A percentile compares a stretch with the other conserved stretches of the same genome.
These are phyloP conservation scores for Sisyra nigra DNA, from an alignment of 2,888 invertebrate species.

Conservation along the genomic window DNA sequence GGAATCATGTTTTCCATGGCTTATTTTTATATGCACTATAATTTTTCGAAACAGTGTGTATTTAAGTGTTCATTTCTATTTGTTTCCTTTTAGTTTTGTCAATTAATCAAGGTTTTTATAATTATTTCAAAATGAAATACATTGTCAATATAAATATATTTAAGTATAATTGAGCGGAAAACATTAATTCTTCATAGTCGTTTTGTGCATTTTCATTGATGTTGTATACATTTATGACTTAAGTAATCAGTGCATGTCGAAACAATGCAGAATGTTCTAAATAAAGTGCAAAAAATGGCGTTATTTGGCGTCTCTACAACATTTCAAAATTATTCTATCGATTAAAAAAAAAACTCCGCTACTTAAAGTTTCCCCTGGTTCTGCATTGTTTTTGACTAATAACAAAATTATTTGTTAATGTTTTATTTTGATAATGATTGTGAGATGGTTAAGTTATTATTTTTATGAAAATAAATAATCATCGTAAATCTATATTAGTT, in stretches of 20 bases:
- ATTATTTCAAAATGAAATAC: neutral
- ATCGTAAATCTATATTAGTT: conserved; percentile 1
- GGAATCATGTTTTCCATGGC: conserved; percentile 1
- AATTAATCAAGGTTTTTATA: neutral
- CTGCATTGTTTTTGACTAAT: neutral
- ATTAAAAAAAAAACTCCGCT: no score
- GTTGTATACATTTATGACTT: neutral
- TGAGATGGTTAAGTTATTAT: conserved; percentile 6
- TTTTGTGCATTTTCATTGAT: neutral
- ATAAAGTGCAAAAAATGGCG: no score
- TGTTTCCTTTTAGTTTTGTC: neutral
- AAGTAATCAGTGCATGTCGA: neutral
- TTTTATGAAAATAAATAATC: conserved; percentile 8
- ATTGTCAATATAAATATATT: neutral
- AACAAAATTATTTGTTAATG: conserved; percentile 7
- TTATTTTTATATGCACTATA: conserved; percentile 3
- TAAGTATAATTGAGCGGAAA: neutral
- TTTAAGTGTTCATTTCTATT: neutral
- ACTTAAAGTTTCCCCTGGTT: no score
- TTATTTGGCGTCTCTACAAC: no score
- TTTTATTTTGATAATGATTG: conserved; percentile 8
- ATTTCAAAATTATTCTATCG: no score
- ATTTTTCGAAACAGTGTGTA: neutral
- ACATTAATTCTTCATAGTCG: neutral
- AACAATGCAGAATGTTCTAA: neutral